phyloP scores from a whole-genome alignment of 53 echinoderm and acorn worm genomes.

The Astropecten irregularis region DNA sequence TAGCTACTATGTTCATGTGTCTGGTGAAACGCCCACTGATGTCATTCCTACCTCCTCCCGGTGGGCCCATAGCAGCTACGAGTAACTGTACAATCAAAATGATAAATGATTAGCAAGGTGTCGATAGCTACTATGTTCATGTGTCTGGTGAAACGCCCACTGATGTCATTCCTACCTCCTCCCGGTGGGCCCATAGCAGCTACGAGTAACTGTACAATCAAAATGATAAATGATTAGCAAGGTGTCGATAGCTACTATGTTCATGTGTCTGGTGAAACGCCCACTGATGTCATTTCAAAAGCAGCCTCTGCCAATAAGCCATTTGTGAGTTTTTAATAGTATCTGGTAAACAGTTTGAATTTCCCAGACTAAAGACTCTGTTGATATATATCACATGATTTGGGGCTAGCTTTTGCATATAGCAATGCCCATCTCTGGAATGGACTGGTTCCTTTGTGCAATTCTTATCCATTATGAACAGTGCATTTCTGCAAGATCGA shows the following conservation, averaged over 20 bases:
- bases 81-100: constrained; percentile 60
- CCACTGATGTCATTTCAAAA: constrained; percentile 96
- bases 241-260: constrained; percentile 91
- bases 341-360: too few species aligned
- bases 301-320: too few species aligned
- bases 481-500: too few species aligned
- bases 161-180: constrained; percentile 95
- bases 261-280: constrained; percentile 95
- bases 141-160: constrained; percentile 95
- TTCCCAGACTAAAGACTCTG: too few species aligned
- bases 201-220: constrained; percentile 66
- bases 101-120: constrained; percentile 67
- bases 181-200: constrained; percentile 98
- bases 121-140: constrained; percentile 94
- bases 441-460: too few species aligned
- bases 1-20: constrained; percentile 91
- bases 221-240: constrained; percentile 45
- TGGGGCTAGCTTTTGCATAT: too few species aligned
- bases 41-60: constrained; percentile 95
- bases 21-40: constrained; percentile 97
- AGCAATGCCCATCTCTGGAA: too few species aligned
- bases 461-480: too few species aligned
- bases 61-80: constrained; percentile 92
- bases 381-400: too few species aligned
- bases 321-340: too few species aligned